phyloP scores from a whole-genome alignment of 2,113 vertebrate species.

The Pardalotus punctatus region DNA sequence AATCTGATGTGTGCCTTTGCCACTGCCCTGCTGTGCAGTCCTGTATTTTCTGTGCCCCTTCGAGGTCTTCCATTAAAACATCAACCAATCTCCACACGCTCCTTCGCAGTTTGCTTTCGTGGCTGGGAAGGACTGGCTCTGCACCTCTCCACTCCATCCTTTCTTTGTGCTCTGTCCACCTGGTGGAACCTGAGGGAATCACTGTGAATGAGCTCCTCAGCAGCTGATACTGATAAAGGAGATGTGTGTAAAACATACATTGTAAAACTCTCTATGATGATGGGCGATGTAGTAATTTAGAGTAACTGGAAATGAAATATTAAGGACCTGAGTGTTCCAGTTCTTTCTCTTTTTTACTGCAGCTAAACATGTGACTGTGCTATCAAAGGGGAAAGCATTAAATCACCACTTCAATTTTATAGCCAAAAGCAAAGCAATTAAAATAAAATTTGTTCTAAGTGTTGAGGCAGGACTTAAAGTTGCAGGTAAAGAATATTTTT shows the following conservation, averaged over 20 bases:
- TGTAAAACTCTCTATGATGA: background rate
- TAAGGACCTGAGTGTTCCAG: background rate
- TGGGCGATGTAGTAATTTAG: background rate
- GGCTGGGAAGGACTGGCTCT: background rate
- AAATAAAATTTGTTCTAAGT: constrained; percentile 28
- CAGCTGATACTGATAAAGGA: background rate
- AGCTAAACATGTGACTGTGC: background rate
- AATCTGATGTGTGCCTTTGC: background rate
- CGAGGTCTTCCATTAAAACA: background rate
- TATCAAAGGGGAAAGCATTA: background rate
- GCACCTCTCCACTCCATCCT: background rate
- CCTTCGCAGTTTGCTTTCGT: background rate
- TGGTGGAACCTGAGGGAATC: background rate
- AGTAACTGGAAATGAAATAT: background rate
- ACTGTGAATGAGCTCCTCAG: background rate
- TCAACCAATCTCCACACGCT: too few relatives aligned
- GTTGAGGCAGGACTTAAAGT: background rate
- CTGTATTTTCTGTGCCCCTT: rapidly evolving
- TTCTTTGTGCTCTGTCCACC: background rate
- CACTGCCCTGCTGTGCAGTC: background rate
- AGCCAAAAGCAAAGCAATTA: constrained; percentile 59
- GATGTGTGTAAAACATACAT: background rate
- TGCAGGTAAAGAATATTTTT: background rate
- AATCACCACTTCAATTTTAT: constrained; percentile 19
- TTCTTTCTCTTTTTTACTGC: background rate